Base-by-base conservation (phyloP, 2,113 vertebrate genomes). In the Entelurus aequoreus region DNA sequence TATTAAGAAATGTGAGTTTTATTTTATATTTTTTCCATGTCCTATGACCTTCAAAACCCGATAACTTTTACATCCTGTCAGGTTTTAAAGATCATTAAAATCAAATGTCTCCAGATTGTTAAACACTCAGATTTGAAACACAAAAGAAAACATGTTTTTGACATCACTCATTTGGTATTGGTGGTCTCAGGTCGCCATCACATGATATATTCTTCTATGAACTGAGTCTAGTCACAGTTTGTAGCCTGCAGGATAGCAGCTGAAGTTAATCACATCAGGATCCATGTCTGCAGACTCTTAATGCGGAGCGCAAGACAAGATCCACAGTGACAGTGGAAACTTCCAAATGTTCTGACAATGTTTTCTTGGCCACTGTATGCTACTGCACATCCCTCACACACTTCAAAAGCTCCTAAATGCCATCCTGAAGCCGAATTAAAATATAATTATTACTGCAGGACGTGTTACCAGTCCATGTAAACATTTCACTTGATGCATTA, bases 391-490 rank as follows among this genome's bases (percentile, higher is more conserved):
- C 58, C 67, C 53, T 57, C 36, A 54, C 62, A 56, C 55, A 62
- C 50, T 65, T 49, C 14, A 66, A 68, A 2, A 16, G 51, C 52
- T 61, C 44, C 53, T 64, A 57, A 70, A 76, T 75, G 71, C 73
- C 72, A 70, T 63, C 63, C 40, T 48, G 49, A 62, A 54, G 63
- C 68, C 13, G 40, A 57, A 59, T 65, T 63, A 63, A 71, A 71
- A 66, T 69, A 49, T 60, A 49, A 80, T 71, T 48, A 68, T 63
- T 62, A 69, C 77, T 80, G 78, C 46, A 71, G 65, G 65, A 9
- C 28, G 3, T 37, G 4, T 0, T 52, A 64, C 50, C 65, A 72
- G 65, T 77, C 72, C 71, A 70, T 62, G 62, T 75, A 66, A 70
- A 64, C 69, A 70, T 55, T 57, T 48, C 54, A 65, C 71, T 68